These are phyloP conservation scores for Remorina albescens DNA, from an alignment of 2,797 vertebrate genomes.

Conservation along the genomic window DNA sequence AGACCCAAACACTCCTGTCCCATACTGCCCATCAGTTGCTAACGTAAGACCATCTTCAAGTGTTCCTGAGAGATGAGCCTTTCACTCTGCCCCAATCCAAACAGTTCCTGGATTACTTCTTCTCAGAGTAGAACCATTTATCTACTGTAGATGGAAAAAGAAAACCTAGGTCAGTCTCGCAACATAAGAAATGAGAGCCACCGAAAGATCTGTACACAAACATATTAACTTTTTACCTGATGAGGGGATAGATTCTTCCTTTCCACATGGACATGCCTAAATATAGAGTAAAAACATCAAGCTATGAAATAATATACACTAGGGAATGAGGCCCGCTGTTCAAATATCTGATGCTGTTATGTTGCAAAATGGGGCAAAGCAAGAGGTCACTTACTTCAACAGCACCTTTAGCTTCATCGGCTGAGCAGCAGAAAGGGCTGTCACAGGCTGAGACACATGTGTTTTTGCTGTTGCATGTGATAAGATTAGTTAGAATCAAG, in stretches of 20 bases:
- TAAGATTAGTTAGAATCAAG: neutral
- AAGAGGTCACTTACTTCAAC: slow-evolving; percentile 86
- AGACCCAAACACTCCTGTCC: slow-evolving; percentile 2
- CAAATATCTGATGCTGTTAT: neutral
- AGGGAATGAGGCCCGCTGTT: neutral
- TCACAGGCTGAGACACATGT: slow-evolving; percentile 83
- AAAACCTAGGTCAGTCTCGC: neutral
- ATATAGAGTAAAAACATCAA: slow-evolving; percentile 55
- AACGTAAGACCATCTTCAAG: slow-evolving; percentile 38
- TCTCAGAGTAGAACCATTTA: slow-evolving; percentile 93
- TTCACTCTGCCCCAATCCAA: slow-evolving; percentile 44
- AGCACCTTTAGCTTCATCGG: slow-evolving; percentile 86
- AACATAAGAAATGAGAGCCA: neutral
- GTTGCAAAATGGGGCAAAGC: neutral
- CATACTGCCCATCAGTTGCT: slow-evolving; percentile 26
- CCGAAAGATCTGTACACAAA: neutral
- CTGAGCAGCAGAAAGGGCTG: slow-evolving; percentile 88
- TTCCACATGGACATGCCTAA: slow-evolving; percentile 86
- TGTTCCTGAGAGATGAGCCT: slow-evolving; percentile 40
- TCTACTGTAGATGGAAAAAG: slow-evolving; percentile 85
- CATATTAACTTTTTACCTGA: slow-evolving; percentile 83
- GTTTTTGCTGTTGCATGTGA: slow-evolving; percentile 87
- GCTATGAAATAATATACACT: neutral
- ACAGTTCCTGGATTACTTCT: slow-evolving; percentile 73
- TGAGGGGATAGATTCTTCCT: slow-evolving; percentile 84